These are phyloP conservation scores for Ascidia mentula DNA, from an alignment of 23 tunicate genomes.

Conservation along the genomic window DNA sequence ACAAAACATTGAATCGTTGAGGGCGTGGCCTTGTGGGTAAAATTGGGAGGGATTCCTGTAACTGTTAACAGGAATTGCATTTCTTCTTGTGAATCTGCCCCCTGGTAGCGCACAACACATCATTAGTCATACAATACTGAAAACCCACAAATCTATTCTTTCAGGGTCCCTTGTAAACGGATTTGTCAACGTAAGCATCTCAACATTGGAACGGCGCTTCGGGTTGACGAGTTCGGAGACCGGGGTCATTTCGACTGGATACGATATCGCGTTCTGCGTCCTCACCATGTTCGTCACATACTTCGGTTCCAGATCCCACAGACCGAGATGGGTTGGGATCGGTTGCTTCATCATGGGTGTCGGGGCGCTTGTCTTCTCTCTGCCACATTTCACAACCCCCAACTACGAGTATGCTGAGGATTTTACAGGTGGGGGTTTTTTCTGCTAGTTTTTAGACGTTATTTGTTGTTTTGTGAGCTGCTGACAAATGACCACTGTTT, in stretches of 20 bases:
- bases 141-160: too few species aligned
- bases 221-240: conserved; percentile 84
- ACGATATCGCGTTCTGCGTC: conserved; percentile 92
- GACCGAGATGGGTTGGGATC: conserved; percentile 57
- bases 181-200: conserved; percentile 86
- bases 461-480: too few species aligned
- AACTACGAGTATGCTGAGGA: conserved; percentile 45
- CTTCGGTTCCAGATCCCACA: conserved; percentile 57
- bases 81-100: too few species aligned
- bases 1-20: too few species aligned
- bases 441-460: too few species aligned
- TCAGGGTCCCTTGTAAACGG: conserved; percentile 97
- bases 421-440: conserved; percentile 45
- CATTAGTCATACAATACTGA: too few species aligned
- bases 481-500: too few species aligned
- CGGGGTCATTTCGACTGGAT: conserved; percentile 81
- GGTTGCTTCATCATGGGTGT: conserved; percentile 70
- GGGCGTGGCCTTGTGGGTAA: too few species aligned
- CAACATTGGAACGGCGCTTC: conserved; percentile 89
- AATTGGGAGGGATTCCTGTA: too few species aligned
- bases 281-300: conserved; percentile 87
- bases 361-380: conserved; percentile 67
- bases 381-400: conserved; percentile 87
- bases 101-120: too few species aligned
- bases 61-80: too few species aligned